Percentiles rank a stretch among this genome's conserved stretches.
Evolutionary conservation across 2,888 invertebrate genomes (phyloP).

Genomic region (Acleris sparsana): DNA sequence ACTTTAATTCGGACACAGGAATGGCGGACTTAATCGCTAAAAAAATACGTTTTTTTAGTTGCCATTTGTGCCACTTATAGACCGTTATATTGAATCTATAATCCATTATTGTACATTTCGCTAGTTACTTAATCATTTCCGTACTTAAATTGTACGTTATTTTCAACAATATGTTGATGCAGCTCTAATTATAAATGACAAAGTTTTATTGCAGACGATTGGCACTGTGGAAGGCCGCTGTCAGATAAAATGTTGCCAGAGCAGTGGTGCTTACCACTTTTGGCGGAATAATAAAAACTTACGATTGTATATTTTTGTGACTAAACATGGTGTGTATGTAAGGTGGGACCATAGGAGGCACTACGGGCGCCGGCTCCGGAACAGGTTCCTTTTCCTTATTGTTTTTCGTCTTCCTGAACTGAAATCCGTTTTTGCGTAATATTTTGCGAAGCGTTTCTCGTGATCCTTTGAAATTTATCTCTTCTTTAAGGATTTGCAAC

Average conservation of each 20-base stretch:
- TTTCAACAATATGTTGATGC: slow-evolving; percentile 25
- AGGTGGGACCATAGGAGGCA: slow-evolving; percentile 71
- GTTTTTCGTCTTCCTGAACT: slow-evolving; percentile 76
- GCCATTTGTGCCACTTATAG: slow-evolving; percentile 14
- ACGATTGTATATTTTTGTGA: slow-evolving; percentile 72
- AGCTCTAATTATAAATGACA: slow-evolving; percentile 24
- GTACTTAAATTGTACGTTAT: slow-evolving; percentile 17
- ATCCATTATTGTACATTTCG: background rate
- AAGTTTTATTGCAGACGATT: slow-evolving; percentile 20
- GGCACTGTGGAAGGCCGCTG: slow-evolving; percentile 25
- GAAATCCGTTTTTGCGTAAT: slow-evolving; percentile 75
- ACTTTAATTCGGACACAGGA: no score
- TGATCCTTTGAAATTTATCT: slow-evolving; percentile 77
- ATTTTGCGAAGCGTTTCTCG: slow-evolving; percentile 75
- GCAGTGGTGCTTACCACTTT: slow-evolving; percentile 14
- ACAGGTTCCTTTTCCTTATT: slow-evolving; percentile 71
- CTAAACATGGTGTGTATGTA: slow-evolving; percentile 76
- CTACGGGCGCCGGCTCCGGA: slow-evolving; percentile 59
- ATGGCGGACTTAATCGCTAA: no score
- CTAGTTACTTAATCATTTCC: slow-evolving; percentile 8
- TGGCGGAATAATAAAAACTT: slow-evolving; percentile 39
- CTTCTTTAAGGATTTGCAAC: slow-evolving; percentile 72
- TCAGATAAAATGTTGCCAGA: slow-evolving; percentile 33
- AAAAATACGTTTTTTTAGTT: background rate
- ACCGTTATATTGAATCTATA: slow-evolving; percentile 1